Evolutionary conservation across 2,797 vertebrate genomes (phyloP).

Genomic region (Sardinella longiceps): DNA sequence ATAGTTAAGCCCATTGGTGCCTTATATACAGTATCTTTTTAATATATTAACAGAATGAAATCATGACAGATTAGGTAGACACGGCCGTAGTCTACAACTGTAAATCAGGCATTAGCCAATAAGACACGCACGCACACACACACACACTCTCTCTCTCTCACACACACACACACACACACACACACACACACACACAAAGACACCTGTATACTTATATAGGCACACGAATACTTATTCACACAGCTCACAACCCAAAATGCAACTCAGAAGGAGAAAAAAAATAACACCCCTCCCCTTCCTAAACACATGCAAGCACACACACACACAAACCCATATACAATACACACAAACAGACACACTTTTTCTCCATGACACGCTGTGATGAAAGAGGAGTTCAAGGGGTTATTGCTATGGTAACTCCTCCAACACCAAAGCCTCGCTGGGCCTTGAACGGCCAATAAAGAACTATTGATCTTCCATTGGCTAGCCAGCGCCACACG

Average conservation of each 20-base stretch:
- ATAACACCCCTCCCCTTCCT: no score
- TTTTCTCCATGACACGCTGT: not conserved
- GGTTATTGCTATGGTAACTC: not conserved
- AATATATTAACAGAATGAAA: no score
- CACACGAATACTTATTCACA: no score
- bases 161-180: not conserved
- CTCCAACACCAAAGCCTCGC: not conserved
- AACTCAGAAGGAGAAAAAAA: no score
- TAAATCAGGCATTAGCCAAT: no score
- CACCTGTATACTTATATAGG: no score
- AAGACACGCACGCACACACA: not conserved
- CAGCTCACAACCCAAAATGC: no score
- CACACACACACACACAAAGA: not conserved
- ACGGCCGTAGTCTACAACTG: no score
- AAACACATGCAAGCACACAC: no score
- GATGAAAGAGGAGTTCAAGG: not conserved
- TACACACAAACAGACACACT: not conserved
- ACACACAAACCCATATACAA: not conserved
- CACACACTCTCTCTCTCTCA: not conserved
- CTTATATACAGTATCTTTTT: no score
- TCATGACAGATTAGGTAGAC: no score
- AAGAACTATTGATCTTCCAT: not conserved
- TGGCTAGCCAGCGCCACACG: not conserved
- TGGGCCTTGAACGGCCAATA: not conserved
- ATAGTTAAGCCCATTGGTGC: no score